Base-by-base conservation (phyloP, 2,113 vertebrate genomes). In the Gobio gobio region DNA sequence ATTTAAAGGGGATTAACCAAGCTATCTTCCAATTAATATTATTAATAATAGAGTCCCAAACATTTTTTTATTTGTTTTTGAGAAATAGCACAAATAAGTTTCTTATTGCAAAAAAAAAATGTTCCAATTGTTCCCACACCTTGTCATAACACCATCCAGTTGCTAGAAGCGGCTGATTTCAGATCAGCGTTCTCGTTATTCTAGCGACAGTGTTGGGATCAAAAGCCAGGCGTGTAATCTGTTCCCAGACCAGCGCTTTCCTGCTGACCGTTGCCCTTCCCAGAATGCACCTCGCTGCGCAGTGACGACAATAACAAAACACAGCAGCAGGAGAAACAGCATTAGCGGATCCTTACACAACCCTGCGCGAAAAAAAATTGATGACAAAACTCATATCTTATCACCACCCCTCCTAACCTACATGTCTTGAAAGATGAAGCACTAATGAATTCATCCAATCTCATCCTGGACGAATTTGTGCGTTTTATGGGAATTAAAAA, bases 291-390 rank as follows among this genome's bases (percentile, higher is more conserved):
- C 88, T 91, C 89, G 89, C 78, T 82, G 89, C 83, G 64, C 86
- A 87, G 88, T 93, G 93, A 94, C 92, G 93, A 94, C 93, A 94
- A 94, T 92, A 95, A 95, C 95, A 95, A 94, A 93, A 94, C 92
- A 94, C 88, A 91, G 90, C 81, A 86, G 88, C 82, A 87, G 78
- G 51, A 76, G 70, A 89, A 81, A 84, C 88, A 79, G 86, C 91
- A 83, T 74, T 83, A 68, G 8, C 68, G 73, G 59, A 47, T 13
- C 56, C 47, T 82, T 36, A 85, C 85, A 89, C 49, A 85, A 81
- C 58, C 76, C 74, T 47, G 36, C 56, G 29, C 78, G 73, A 26
- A 64, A 40, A 83, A 18, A 43, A 82, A 14, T 85, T 86, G 74
- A 73, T 80, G 26, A 80, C 51, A 66, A 79, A 72, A 72, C 63